A percentile compares a stretch with the other conserved stretches of the same genome.
Evolutionary conservation across 2,797 vertebrate species (phyloP).

Genomic region (Ataeniobius toweri): DNA sequence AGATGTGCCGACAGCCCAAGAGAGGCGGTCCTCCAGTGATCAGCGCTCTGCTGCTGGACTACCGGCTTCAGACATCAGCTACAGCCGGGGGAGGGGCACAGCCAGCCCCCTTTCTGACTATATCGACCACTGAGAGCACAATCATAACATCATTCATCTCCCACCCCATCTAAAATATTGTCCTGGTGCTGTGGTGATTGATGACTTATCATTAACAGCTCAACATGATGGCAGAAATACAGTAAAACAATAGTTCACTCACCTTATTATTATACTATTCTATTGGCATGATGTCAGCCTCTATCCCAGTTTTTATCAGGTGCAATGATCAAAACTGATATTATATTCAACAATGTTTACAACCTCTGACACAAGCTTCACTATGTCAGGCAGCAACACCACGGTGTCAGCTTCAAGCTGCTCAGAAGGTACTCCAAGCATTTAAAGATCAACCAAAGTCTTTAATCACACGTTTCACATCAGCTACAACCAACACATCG

Average conservation of each 20-base stretch:
- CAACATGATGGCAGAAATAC: constrained; percentile 40
- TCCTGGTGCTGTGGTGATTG: constrained; percentile 47
- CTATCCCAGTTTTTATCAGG: constrained; percentile 39
- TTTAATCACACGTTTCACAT: background rate
- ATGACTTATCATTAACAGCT: constrained; percentile 62
- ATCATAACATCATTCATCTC: constrained; percentile 73
- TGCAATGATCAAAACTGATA: constrained; percentile 39
- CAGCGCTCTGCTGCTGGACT: constrained; percentile 75
- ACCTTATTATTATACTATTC: constrained; percentile 36
- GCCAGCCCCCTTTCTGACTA: constrained; percentile 55
- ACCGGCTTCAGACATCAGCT: constrained; percentile 83
- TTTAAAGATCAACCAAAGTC: background rate
- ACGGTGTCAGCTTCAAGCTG: background rate
- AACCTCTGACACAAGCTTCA: background rate
- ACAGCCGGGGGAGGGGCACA: constrained; percentile 73
- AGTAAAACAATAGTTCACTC: constrained; percentile 57
- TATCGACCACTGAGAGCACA: constrained; percentile 65
- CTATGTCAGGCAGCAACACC: background rate
- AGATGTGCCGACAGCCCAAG: constrained; percentile 63
- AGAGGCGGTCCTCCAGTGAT: constrained; percentile 87
- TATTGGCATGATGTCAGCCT: constrained; percentile 51
- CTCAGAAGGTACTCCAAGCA: background rate
- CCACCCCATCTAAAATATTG: constrained; percentile 68
- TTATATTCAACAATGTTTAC: constrained; percentile 35
- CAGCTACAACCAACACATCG: background rate